Base-by-base conservation (phyloP, 2,888 invertebrate species). In the Melangyna quadrimaculata region DNA sequence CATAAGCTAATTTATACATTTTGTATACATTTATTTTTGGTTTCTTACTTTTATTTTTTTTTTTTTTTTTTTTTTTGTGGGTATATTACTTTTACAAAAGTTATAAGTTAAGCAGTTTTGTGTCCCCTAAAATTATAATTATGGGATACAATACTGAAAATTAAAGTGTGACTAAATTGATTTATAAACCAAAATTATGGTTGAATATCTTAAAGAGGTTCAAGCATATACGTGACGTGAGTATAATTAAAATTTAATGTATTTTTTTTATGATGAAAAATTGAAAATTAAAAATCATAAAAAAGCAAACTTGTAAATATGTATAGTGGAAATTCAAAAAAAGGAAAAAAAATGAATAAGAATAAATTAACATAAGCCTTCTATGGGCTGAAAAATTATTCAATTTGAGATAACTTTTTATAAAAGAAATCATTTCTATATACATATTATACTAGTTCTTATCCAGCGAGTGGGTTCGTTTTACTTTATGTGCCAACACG, bases 111-210 rank as follows among this genome's bases (percentile, higher is more conserved):
- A 14, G 14, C 22, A 5, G 19, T 48, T 12, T 48, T 48, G 14
- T 48, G 22, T 4, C 14, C 14, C 22, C 6, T 14, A 48, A 48
- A 19, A 22, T 43, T 2, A 9, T 57, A 57, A 19, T 9, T 57
- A 40, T 71, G 40, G 57, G 19, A 71, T 75, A 75, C 80, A 63
- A 65, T 57, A 32, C 6, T 19, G 37, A 40, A 75, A 65, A 81
- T 71, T 77, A 71, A 77, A 61, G 71, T 81, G 75, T 71, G 67
- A 67, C 71, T 57, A 43, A 70, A 61, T 55, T 73, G 61, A 61
- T 53, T 63, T 63, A 63, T 37, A 53, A 19, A 63, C 19, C 8
- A 63, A 63, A 45, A 32, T 19, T 9, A 19, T 12, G 17, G 17
- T 24, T 35, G 37, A 24, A 19, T 1, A 32, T 32, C 8, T 2